Evolutionary conservation across 2,888 invertebrate genomes (phyloP).

Genomic region (Nephrotoma flavescens): DNA sequence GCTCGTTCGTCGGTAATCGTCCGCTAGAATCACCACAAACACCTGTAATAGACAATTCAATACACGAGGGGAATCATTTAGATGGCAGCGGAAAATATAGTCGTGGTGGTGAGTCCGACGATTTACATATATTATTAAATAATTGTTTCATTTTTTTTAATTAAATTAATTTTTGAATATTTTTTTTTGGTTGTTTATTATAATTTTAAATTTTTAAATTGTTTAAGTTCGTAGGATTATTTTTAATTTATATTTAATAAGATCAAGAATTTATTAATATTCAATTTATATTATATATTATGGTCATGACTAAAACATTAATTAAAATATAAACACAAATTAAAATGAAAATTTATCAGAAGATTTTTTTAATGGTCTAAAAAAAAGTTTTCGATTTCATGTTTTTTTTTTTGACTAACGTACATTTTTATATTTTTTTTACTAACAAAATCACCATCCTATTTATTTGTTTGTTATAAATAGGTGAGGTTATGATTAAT

Average conservation of each 20-base stretch:
- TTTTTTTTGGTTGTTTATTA: constrained; percentile 10
- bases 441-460: constrained; percentile 5
- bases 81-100: constrained; percentile 11
- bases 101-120: constrained; percentile 24
- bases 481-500: constrained; percentile 5
- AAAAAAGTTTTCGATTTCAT: not conserved
- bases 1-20: constrained; percentile 76
- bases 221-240: constrained; percentile 13
- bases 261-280: not conserved
- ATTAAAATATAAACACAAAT: not conserved
- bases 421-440: not conserved
- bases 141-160: not conserved
- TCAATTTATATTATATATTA: not conserved
- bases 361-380: not conserved
- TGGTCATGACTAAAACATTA: not conserved
- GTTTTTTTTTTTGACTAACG: not conserved
- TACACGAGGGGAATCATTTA: constrained; percentile 19
- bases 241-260: constrained; percentile 11
- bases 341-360: not conserved
- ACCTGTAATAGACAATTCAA: constrained; percentile 42
- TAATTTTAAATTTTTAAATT: constrained; percentile 9
- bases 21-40: constrained; percentile 77
- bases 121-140: constrained; percentile 6
- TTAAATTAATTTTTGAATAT: constrained; percentile 7
- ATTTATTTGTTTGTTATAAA: constrained; percentile 2